phyloP scores from a whole-genome alignment of 2,888 invertebrate genomes.

The Conchocele bisecta region DNA sequence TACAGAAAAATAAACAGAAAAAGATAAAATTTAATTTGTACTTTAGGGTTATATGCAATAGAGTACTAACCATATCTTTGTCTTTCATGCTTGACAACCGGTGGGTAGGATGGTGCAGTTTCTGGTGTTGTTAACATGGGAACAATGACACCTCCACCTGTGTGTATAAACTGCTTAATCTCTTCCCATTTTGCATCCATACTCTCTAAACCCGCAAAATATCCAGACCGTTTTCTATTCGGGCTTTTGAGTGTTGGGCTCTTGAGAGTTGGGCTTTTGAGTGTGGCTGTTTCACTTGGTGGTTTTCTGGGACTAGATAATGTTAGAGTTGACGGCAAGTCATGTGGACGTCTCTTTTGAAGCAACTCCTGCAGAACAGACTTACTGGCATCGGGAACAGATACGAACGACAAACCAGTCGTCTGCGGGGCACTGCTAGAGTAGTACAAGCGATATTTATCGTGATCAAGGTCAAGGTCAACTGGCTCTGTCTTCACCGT shows the following conservation, averaged over 20 bases:
- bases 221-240: slow-evolving; percentile 30
- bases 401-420: no score
- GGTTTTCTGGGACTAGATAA: no score
- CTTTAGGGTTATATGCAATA: no score
- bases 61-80: slow-evolving; percentile 61
- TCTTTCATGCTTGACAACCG: slow-evolving; percentile 48
- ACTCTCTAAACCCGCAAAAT: slow-evolving; percentile 49
- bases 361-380: not conserved
- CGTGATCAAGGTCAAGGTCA: not conserved
- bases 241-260: slow-evolving; percentile 15
- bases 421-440: not conserved
- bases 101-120: not conserved
- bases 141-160: slow-evolving; percentile 7
- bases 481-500: slow-evolving; percentile 30
- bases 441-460: not conserved
- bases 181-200: slow-evolving; percentile 77
- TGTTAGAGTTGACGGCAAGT: no score
- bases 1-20: no score
- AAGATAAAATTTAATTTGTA: no score
- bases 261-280: slow-evolving; percentile 35
- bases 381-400: not conserved
- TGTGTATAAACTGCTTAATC: slow-evolving; percentile 71
- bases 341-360: not conserved
- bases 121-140: not conserved
- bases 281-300: not conserved